Base-by-base conservation (phyloP, 2,797 vertebrate species). In the Neopelma chrysocephalum region DNA sequence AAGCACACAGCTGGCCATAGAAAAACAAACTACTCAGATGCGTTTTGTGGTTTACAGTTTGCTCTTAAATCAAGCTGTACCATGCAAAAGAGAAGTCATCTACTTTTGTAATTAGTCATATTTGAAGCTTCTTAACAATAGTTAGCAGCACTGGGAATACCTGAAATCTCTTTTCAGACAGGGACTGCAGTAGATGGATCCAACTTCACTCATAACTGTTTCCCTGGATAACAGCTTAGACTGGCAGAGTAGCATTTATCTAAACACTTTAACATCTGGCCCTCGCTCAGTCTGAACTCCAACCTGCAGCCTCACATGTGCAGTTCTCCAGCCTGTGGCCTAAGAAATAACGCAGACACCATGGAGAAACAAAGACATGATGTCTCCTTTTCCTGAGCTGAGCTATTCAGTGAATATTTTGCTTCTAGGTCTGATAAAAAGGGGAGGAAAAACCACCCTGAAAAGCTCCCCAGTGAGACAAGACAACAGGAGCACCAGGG, bases 351-450 rank as follows among this genome's bases (percentile, higher is more conserved):
- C 0, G 4, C 54, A 85, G 53, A 36, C 65, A 26, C 47, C 21
- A 9, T 1, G 5, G 18, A 26, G 17, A 29, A 3, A 51, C 15
- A 45, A 18, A 48, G 48, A 36, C 15, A 10, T 0, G 0, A 9
- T n/a, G 14, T 3, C 29, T 78, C 3, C 2, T 71, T 29, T 58
- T 34, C 43, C 75, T 42, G 56, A 72, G 64, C 72, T 51, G 68
- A 72, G 51, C 47, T 53, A 11, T 15, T 77, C 5, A 40, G 38
- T 81, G 48, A 65, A 8, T 34, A 36, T 38, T 91, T 80, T 78
- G 15, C 45, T 83, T 80, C 57, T 57, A 66, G 27, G 17, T 19
- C 36, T 82, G 82, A 5, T 75, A 62, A 78, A 34, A 75, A 7
- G 3, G 31, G 10, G 12, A 15, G 6, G 57, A 61, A 34, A 3